Percentiles rank a stretch among this genome's conserved stretches.
These are phyloP conservation scores for Coregonus clupeaformis DNA, from an alignment of 2,113 vertebrate genomes.

Conservation along the genomic window DNA sequence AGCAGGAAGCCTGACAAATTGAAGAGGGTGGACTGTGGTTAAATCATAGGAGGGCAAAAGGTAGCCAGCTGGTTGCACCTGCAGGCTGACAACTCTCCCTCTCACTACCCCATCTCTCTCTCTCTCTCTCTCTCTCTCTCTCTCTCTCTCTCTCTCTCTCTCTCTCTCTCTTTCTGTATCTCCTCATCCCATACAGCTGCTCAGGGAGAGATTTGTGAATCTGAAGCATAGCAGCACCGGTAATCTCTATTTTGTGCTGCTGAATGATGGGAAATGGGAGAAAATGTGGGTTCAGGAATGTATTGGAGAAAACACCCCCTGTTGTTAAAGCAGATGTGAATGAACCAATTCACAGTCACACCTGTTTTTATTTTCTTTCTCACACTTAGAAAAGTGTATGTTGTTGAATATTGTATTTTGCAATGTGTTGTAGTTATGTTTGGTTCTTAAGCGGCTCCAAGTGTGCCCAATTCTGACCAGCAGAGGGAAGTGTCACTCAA, in stretches of 20 bases:
- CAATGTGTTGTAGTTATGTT: not conserved
- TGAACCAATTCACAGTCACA: not conserved
- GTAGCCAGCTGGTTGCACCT: conserved; percentile 4
- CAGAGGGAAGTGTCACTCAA: conserved; percentile 32
- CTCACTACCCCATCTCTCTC: not conserved
- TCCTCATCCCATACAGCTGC: conserved; percentile 18
- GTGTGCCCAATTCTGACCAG: conserved; percentile 22
- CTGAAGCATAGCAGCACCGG: conserved; percentile 12
- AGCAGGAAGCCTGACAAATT: conserved; percentile 34
- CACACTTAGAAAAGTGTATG: not conserved
- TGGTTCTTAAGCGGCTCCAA: not conserved
- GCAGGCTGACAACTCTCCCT: not conserved
- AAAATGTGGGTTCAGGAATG: conserved; percentile 13
- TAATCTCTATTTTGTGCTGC: not conserved
- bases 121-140: not conserved
- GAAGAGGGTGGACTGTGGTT: conserved; percentile 32
- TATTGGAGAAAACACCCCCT: conserved; percentile 26
- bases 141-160: too few species aligned
- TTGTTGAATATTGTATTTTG: too few species aligned
- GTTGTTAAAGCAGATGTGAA: conserved; percentile 39
- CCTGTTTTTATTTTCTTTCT: not conserved
- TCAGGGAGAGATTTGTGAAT: conserved; percentile 5
- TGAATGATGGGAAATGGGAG: not conserved
- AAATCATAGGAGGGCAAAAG: conserved; percentile 20
- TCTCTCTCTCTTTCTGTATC: not conserved